These are phyloP conservation scores for Cebus imitator DNA, from an alignment of 2,113 vertebrate species.

Conservation along the genomic window DNA sequence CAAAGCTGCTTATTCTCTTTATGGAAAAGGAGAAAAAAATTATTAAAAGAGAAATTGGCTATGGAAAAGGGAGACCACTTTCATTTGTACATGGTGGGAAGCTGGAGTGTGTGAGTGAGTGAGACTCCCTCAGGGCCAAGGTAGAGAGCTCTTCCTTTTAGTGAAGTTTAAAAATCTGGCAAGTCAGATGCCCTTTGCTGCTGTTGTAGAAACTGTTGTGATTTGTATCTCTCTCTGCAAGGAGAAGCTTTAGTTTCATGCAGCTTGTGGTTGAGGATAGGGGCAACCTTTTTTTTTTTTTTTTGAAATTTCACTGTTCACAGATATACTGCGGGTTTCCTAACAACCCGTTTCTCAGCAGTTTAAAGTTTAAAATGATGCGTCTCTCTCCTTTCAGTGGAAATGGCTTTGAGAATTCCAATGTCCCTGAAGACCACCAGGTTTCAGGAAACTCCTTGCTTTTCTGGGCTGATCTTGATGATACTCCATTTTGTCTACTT, in stretches of 20 bases:
- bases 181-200: neutral
- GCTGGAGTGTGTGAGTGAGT: neutral
- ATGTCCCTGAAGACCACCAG: neutral
- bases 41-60: constrained; percentile 42
- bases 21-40: constrained; percentile 59
- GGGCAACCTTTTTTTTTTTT: neutral
- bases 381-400: neutral
- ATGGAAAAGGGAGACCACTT: constrained; percentile 43
- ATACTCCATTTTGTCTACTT: neutral
- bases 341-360: neutral
- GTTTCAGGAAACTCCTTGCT: neutral
- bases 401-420: neutral
- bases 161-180: neutral
- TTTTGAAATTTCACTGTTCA: neutral
- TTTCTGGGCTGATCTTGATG: neutral
- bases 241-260: neutral
- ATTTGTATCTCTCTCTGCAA: neutral
- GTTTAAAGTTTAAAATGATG: neutral
- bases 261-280: neutral
- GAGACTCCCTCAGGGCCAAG: no score
- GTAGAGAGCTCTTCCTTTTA: neutral
- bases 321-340: neutral
- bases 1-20: constrained; percentile 73
- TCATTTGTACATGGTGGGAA: neutral
- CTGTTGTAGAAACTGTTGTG: neutral